Evolutionary conservation across 1,140 invertebrate species (phyloP).

Genomic region (Zaprionus ornatus): DNA sequence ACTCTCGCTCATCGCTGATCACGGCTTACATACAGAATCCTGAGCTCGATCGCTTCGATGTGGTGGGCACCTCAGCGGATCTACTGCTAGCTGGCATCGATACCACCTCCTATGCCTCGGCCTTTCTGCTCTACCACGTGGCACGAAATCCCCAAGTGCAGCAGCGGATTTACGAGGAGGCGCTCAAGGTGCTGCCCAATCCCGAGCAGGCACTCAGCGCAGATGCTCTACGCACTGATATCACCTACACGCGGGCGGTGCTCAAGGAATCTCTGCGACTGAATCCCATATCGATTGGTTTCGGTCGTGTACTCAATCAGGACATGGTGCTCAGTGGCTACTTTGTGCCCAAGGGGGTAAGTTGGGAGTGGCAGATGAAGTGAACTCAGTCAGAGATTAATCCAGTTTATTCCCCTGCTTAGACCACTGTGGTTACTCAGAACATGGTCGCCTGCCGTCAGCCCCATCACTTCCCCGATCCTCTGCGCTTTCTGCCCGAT

Average conservation of each 20-base stretch:
- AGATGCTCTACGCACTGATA: conserved; percentile 86
- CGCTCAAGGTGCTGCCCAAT: conserved; percentile 85
- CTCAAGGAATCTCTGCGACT: conserved; percentile 93
- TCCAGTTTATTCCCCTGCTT: conserved; percentile 33
- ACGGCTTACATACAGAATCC: conserved; percentile 88
- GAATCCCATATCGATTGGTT: conserved; percentile 92
- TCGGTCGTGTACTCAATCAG: conserved; percentile 90
- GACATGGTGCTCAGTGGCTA: conserved; percentile 93
- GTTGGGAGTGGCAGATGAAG: conserved; percentile 47
- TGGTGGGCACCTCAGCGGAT: conserved; percentile 92
- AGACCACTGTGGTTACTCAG: conserved; percentile 95
- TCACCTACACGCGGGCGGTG: conserved; percentile 90
- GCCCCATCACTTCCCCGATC: conserved; percentile 88
- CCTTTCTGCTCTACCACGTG: conserved; percentile 93
- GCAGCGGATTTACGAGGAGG: conserved; percentile 89
- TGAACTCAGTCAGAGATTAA: not conserved
- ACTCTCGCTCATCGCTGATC: conserved; percentile 85
- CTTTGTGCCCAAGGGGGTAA: conserved; percentile 92
- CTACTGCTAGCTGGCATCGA: conserved; percentile 94
- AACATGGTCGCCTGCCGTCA: conserved; percentile 92
- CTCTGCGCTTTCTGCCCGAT: conserved; percentile 90
- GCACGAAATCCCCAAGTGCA: conserved; percentile 90
- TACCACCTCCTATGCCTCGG: conserved; percentile 92
- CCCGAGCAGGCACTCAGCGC: conserved; percentile 85
- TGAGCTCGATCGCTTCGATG: conserved; percentile 90